Base-by-base conservation (phyloP, 2,113 vertebrate species). In the Sorex fumeus region DNA sequence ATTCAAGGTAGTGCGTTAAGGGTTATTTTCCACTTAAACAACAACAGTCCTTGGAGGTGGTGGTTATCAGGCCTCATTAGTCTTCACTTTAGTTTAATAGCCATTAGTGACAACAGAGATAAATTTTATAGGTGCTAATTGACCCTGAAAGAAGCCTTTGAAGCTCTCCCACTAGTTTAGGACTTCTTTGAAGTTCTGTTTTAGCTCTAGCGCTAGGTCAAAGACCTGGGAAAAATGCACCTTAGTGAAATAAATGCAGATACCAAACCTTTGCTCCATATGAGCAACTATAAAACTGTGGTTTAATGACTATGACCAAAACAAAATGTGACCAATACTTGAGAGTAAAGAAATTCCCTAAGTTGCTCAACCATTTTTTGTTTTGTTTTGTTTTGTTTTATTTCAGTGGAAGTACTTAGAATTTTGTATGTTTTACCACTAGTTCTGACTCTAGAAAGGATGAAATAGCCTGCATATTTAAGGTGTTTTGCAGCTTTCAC, bases 111-210 rank as follows among this genome's bases (percentile, higher is more conserved):
- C 92, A 95, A 87, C 92, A 92, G 79, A 92, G 93, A 95, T 95
- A 94, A 88, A 81, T 88, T 96, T 95, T 96, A 95, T 94, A 94
- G 91, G 80, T 95, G 94, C 87, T 96, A 96, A 95, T 95, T 95
- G 96, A 92, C 76, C 83, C 87, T 84, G 40, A 30, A 97, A 87
- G 66, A 95, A 94, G 86, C 27, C 92, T 97, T 95, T 96, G 92
- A 97, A 95, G 92, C 32, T 95, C 91, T 57, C 91, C 72, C 75
- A 96, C 74, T 88, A 91, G 84, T 16, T 70, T 76, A 91, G 64
- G 23, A 75, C 1, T 32, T 67, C 90, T 96, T 96, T 97, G 96
- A 97, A 95, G 95, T 94, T 85, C 53, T 70, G 6, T 93, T 91
- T 88, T 76, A 92, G 84, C 50, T 90, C 45, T 90, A 92, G n/a